Base-by-base conservation (phyloP, 2,888 invertebrate genomes). In the Muschampia plurimacula region DNA sequence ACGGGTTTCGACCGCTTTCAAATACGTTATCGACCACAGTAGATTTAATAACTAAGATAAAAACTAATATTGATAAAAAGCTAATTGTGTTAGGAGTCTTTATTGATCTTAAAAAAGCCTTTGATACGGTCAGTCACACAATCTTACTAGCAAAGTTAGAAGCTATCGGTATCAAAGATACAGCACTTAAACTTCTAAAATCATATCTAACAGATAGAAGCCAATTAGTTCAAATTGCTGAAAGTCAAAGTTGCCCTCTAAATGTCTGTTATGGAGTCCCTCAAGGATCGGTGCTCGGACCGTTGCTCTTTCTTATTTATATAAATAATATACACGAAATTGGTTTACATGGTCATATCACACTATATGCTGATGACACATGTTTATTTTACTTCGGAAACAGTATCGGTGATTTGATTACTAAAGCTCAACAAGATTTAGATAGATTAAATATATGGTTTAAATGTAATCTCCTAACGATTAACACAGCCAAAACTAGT, bases 301-400 rank as follows among this genome's bases (percentile, higher is more conserved):
- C 46, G 12, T 8, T 46, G 46, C 46, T 46, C 2, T 46, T 46
- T 46, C 12, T 46, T 9, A 46, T 46, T 12, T 46, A 46, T 46
- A 6, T 46, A 46, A 46, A 46, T 12, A 46, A 12, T 46, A 46
- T 46, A 46, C 46, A 46, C 46, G 46, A 8, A 46, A 46, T 46
- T 46, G 6, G 46, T 8, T 12, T 46, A 46, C 9, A 46, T 46
- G 46, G 46, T 46, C 46, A 46, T 2, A 46, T 46, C 46, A 46
- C 46, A 46, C 46, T 46, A 46, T 46, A 46, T 46, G 46, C 46
- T 1, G 46, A 46, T 46, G 46, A 46, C 9, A 46, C 46, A 12
- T 46, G 46, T 46, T 8, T 46, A 12, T 55, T 55, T 55, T 55
- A 55, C n/a, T 55, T 55, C 15, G 55, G 55, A 55, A 55, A 15